Conservation (phyloP, 2,797 vertebrate species). For the Oreochromis grahami region DNA sequence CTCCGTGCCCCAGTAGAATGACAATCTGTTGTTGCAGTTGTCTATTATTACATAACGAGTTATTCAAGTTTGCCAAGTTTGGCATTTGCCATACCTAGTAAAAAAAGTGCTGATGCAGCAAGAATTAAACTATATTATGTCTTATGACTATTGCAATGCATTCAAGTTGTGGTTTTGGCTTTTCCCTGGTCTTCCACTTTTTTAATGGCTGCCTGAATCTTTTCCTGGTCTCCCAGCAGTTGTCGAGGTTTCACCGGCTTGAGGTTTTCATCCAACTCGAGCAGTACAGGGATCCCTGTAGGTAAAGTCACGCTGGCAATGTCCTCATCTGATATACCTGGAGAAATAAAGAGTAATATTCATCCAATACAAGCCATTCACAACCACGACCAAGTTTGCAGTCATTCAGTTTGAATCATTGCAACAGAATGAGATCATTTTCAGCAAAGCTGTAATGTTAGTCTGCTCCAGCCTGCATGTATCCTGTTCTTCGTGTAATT, state of each 20-base stretch:
- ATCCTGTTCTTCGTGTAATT: neutral
- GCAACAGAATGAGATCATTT: neutral
- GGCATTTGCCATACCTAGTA: neutral
- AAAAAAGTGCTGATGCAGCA: neutral
- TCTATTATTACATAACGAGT: neutral
- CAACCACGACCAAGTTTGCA: neutral
- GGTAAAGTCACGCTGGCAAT: constrained; percentile 90
- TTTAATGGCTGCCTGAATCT: constrained; percentile 93
- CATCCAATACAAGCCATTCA: neutral
- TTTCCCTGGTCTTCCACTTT: constrained; percentile 98
- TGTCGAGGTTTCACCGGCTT: constrained; percentile 82
- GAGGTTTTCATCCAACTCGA: constrained; percentile 91
- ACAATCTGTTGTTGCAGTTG: neutral
- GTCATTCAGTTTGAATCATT: neutral
- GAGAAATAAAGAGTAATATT: neutral
- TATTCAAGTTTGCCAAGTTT: neutral
- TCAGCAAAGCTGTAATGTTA: neutral
- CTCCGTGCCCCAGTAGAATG: neutral
- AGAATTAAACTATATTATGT: neutral
- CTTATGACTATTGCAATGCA: neutral
- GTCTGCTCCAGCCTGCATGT: neutral
- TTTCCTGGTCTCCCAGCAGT: constrained; percentile 90
- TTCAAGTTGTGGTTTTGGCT: constrained; percentile 70
- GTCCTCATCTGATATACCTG: constrained; percentile 89
- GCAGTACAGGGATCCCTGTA: constrained; percentile 90